phyloP scores from a whole-genome alignment of 2,113 vertebrate genomes.

The Abramis brama region DNA sequence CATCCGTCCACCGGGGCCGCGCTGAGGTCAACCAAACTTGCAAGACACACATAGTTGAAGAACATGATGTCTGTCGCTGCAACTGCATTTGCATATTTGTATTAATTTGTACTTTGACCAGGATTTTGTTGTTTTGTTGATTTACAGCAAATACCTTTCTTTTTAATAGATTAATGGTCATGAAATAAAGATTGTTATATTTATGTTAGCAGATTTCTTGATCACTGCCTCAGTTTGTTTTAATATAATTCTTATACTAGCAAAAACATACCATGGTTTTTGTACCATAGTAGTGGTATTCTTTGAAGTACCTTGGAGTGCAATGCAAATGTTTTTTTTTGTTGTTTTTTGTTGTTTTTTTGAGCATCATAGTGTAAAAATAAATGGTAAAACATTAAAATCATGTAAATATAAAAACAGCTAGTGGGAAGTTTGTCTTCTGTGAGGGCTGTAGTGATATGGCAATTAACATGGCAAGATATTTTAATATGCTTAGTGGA shows the following conservation, averaged over 20 bases:
- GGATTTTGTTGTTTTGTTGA: slow-evolving; percentile 34
- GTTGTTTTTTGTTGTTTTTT: no score
- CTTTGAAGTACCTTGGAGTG: no score
- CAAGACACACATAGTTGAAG: not conserved
- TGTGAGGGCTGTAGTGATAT: no score
- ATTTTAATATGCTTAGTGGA: no score
- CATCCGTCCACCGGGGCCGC: not conserved
- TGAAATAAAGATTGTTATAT: slow-evolving; percentile 63
- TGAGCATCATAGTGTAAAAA: no score
- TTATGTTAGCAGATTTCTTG: slow-evolving; percentile 48
- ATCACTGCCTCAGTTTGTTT: not conserved
- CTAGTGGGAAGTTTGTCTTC: no score
- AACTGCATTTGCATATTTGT: not conserved
- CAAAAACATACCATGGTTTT: not conserved
- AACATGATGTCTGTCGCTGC: not conserved
- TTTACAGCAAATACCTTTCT: slow-evolving; percentile 35
- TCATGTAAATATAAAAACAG: no score
- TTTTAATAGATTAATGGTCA: slow-evolving; percentile 49
- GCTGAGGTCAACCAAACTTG: slow-evolving; percentile 15
- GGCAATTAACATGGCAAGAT: no score
- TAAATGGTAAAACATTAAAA: no score
- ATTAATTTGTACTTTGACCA: not conserved
- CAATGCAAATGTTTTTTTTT: no score
- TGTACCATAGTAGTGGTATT: no score
- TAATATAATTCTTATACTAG: not conserved